A percentile compares a stretch with the other conserved stretches of the same genome.
Conservation (phyloP, 2,113 vertebrate genomes). For the Brienomyrus brachyistius region DNA sequence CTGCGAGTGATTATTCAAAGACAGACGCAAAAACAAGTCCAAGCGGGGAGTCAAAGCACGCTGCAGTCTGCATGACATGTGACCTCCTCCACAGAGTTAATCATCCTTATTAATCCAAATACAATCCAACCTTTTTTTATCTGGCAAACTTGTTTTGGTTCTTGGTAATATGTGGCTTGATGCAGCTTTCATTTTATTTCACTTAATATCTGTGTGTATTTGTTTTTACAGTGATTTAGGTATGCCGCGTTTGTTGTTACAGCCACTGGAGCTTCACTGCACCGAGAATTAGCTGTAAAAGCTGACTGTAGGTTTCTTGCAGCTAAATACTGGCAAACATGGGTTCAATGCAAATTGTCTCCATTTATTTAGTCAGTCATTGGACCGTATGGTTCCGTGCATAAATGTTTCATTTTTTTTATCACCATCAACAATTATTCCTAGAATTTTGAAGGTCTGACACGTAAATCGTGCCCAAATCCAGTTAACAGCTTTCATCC, state of each 20-base stretch:
- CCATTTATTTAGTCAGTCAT: background rate
- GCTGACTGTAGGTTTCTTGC: background rate
- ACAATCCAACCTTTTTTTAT: background rate
- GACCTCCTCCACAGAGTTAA: background rate
- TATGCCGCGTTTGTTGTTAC: slow-evolving; percentile 9
- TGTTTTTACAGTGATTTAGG: background rate
- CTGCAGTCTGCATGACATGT: background rate
- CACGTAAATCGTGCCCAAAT: background rate
- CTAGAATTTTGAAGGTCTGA: background rate
- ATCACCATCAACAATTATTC: background rate
- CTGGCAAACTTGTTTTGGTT: background rate
- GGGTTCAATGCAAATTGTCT: background rate
- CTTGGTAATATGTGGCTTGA: background rate
- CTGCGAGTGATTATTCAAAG: background rate
- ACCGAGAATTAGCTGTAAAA: slow-evolving; percentile 11
- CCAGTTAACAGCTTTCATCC: background rate
- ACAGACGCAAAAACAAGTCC: background rate
- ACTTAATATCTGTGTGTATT: slow-evolving; percentile 8
- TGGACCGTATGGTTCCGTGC: background rate
- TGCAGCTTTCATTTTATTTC: background rate
- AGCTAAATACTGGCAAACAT: slow-evolving; percentile 5
- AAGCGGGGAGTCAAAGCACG: background rate
- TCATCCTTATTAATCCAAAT: background rate
- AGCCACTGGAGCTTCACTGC: slow-evolving; percentile 18
- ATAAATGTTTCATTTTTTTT: background rate